Conservation (phyloP, 2,113 vertebrate species). For the Triplophysa dalaica region DNA sequence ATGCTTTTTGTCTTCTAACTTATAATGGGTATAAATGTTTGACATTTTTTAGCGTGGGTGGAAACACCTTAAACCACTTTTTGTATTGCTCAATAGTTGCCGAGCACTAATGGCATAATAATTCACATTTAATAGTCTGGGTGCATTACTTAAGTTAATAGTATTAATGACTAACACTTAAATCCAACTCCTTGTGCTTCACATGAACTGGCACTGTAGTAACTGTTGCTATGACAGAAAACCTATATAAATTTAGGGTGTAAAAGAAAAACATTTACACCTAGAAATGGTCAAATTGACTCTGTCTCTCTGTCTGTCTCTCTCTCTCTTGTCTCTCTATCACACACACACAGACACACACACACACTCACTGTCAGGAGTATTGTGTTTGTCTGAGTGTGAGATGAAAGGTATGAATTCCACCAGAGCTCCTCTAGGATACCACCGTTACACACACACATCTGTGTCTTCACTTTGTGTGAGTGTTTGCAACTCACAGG, state of each 20-base stretch:
- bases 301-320: background rate
- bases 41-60: background rate
- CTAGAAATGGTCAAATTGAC: conserved; percentile 35
- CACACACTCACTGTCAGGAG: conserved; percentile 31
- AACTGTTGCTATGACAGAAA: conserved; percentile 5
- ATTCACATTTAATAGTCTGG: background rate
- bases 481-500: background rate
- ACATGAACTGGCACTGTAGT: background rate
- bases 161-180: background rate
- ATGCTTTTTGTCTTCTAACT: background rate
- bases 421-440: conserved; percentile 33
- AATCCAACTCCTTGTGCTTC: background rate
- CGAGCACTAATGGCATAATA: background rate
- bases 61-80: background rate
- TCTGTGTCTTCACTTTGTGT: background rate
- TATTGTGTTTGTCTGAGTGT: conserved; percentile 41
- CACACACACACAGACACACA: background rate
- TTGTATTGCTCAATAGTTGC: background rate
- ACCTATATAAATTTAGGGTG: conserved; percentile 1
- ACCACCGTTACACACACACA: conserved; percentile 25
- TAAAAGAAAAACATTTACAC: too few relatives aligned
- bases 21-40: background rate
- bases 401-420: conserved; percentile 45
- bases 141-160: background rate
- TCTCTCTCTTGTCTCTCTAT: background rate